Percentiles rank a stretch among this genome's conserved stretches.
Evolutionary conservation across 2,888 invertebrate species (phyloP).

Genomic region (Dasypogon diadema): DNA sequence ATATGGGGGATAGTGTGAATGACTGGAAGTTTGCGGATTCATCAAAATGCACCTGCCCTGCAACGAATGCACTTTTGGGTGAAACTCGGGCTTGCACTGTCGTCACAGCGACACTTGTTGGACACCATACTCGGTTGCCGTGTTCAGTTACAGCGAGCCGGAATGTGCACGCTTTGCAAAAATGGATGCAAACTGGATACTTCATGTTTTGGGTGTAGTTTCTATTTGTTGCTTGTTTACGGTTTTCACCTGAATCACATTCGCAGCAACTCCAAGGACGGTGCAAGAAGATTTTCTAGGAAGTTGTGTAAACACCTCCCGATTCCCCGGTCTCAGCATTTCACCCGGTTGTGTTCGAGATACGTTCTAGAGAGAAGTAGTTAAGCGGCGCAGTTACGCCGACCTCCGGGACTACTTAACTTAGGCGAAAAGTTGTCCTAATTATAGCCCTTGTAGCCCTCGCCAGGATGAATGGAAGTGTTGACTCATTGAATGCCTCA

Average conservation of each 20-base stretch:
- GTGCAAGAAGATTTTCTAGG: too few relatives aligned
- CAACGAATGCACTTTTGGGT: background rate
- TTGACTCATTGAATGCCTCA: conserved; percentile 50
- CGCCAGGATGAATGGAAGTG: conserved; percentile 37
- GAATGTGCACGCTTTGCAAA: conserved; percentile 16
- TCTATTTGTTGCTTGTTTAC: conserved; percentile 10
- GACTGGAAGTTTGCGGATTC: conserved; percentile 34
- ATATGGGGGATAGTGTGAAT: conserved; percentile 19
- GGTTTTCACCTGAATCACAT: conserved; percentile 38
- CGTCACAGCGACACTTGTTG: conserved; percentile 6
- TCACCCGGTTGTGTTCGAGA: background rate
- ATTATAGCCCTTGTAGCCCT: conserved; percentile 26
- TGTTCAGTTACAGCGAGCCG: conserved; percentile 24
- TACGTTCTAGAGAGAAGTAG: background rate
- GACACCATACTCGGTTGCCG: background rate
- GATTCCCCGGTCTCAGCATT: too few relatives aligned
- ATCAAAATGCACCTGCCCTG: conserved; percentile 12
- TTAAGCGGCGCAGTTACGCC: background rate
- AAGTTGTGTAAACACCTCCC: too few relatives aligned
- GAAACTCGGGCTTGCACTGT: conserved; percentile 5
- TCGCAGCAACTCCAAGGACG: background rate
- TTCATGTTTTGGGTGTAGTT: conserved; percentile 16
- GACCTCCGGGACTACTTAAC: background rate
- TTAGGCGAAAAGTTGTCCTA: conserved; percentile 23
- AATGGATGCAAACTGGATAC: conserved; percentile 10